phyloP scores from a whole-genome alignment of 2,888 invertebrate genomes.

The Anorthoa munda region DNA sequence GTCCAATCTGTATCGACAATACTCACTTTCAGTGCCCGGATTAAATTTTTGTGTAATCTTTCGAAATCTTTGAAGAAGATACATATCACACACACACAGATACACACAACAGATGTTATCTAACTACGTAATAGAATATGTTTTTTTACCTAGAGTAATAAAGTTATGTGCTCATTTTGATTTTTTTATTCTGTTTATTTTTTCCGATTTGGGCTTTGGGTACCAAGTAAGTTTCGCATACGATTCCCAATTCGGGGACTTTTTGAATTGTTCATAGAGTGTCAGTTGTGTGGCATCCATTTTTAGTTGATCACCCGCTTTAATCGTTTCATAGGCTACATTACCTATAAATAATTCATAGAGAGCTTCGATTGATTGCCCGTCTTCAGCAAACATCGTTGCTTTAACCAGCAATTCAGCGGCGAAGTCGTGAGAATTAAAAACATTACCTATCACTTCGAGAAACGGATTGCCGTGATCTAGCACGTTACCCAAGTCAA shows the following conservation, averaged over 20 bases:
- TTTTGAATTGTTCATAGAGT: background rate
- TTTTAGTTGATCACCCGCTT: background rate
- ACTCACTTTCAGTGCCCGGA: no score
- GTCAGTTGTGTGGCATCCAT: background rate
- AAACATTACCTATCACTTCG: conserved; percentile 31
- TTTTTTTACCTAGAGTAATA: no score
- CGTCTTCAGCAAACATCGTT: conserved; percentile 16
- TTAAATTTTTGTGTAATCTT: no score
- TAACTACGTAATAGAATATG: no score
- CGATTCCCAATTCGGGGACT: background rate
- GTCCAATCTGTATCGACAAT: no score
- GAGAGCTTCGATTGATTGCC: no score
- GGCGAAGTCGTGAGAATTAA: conserved; percentile 33
- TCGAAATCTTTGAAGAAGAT: no score
- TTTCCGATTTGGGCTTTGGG: no score
- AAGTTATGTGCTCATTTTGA: no score
- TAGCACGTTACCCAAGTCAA: conserved; percentile 38
- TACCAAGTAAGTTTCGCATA: background rate
- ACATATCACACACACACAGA: no score
- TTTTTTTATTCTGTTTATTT: no score
- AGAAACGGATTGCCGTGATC: conserved; percentile 48
- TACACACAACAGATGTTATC: no score
- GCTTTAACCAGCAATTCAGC: conserved; percentile 30
- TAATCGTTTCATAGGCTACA: conserved; percentile 5
- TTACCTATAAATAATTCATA: conserved; percentile 27